A percentile compares a stretch with the other conserved stretches of the same genome.
Conservation (phyloP, 2,113 vertebrate species). For the Strix uralensis region DNA sequence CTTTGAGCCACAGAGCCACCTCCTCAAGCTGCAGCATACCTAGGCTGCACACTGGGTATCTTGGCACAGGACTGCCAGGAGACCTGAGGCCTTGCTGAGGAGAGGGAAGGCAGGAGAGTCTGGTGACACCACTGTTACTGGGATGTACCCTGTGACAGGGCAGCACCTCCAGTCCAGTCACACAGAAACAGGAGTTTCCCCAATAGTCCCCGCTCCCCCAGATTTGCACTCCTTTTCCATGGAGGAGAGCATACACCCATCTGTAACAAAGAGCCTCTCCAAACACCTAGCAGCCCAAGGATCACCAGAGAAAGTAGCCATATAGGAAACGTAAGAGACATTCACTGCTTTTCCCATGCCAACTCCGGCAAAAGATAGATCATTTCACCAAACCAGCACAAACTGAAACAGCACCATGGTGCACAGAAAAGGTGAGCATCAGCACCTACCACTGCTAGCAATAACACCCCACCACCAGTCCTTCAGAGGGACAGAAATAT, state of each 20-base stretch:
- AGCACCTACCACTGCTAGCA: accelerated
- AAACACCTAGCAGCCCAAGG: not conserved
- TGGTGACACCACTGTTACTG: too few species aligned
- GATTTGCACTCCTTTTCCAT: not conserved
- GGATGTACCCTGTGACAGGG: not conserved
- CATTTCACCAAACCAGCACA: not conserved
- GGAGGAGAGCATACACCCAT: accelerated
- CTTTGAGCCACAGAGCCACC: accelerated
- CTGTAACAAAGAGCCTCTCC: not conserved
- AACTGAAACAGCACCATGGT: not conserved
- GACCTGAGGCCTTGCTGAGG: not conserved
- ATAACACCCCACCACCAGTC: not conserved
- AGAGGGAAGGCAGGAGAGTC: not conserved
- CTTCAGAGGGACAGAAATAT: not conserved
- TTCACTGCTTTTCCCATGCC: not conserved
- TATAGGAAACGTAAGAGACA: not conserved
- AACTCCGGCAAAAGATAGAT: not conserved
- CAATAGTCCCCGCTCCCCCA: accelerated
- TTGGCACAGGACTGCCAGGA: accelerated
- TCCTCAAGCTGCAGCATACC: too few species aligned
- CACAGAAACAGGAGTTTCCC: not conserved
- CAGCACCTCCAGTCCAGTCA: not conserved
- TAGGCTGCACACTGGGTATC: accelerated
- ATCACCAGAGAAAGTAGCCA: too few species aligned
- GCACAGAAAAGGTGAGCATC: not conserved